Conservation (phyloP, 2,797 vertebrate species). For the Pangasius larnaudii region DNA sequence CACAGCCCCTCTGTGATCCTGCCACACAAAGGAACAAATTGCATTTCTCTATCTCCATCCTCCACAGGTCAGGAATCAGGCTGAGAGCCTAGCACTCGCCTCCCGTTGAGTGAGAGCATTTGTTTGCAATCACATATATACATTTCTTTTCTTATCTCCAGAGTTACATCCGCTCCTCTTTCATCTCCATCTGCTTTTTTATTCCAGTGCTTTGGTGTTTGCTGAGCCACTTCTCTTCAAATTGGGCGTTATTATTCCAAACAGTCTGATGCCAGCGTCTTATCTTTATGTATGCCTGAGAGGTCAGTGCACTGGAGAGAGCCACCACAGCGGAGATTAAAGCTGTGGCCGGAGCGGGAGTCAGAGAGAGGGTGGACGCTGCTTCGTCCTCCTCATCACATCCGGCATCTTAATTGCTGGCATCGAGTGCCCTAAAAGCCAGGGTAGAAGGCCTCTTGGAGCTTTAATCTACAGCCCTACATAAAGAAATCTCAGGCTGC, state of each 20-base stretch:
- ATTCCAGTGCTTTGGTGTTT: conserved; percentile 62
- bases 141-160: conserved; percentile 58
- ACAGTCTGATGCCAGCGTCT: conserved; percentile 66
- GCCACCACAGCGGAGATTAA: conserved; percentile 75
- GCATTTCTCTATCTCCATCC: conserved; percentile 66
- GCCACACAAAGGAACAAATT: conserved; percentile 80
- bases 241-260: conserved; percentile 80
- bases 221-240: conserved; percentile 68
- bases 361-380: conserved; percentile 58
- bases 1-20: conserved; percentile 74
- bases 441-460: not conserved
- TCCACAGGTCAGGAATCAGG: conserved; percentile 51
- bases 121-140: conserved; percentile 62
- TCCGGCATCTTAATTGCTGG: conserved; percentile 57
- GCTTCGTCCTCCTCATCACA: conserved; percentile 64
- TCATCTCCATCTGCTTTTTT: conserved; percentile 79
- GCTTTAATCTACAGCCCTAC: conserved; percentile 55
- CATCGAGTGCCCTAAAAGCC: conserved; percentile 28
- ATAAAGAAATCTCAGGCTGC: conserved; percentile 46
- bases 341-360: conserved; percentile 67
- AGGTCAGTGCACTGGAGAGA: conserved; percentile 68
- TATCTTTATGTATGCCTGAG: conserved; percentile 78
- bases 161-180: conserved; percentile 70
- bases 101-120: conserved; percentile 64
- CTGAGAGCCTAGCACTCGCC: conserved; percentile 56